A percentile compares a stretch with the other conserved stretches of the same genome.
Evolutionary conservation across 1,140 invertebrate species (phyloP).

Genomic region (Hypothenemus hampei): DNA sequence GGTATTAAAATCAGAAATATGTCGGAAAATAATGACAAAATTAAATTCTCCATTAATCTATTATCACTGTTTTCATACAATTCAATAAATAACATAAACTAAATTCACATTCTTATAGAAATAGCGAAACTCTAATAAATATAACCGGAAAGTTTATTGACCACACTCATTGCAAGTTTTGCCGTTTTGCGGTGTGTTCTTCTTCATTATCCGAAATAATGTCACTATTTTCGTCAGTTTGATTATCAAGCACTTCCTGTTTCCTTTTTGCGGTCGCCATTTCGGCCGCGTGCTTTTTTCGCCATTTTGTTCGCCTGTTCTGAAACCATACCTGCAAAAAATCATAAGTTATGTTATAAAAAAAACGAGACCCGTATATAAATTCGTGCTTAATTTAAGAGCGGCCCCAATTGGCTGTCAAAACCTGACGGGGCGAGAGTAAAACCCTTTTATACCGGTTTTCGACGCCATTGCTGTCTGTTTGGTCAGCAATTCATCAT

Average conservation of each 20-base stretch:
- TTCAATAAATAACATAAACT: no score
- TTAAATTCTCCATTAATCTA: no score
- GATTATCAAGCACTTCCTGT: conserved; percentile 85
- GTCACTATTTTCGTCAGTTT: conserved; percentile 46
- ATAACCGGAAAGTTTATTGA: background rate
- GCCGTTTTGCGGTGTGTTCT: conserved; percentile 41
- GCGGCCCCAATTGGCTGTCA: conserved; percentile 9
- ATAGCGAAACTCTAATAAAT: background rate
- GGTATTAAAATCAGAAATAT: no score
- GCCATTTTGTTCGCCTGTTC: conserved; percentile 98
- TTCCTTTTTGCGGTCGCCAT: conserved; percentile 97
- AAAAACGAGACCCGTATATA: no score
- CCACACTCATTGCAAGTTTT: conserved; percentile 41
- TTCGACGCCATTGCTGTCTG: conserved; percentile 22
- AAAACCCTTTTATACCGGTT: conserved; percentile 6
- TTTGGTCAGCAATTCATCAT: conserved; percentile 13
- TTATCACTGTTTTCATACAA: no score
- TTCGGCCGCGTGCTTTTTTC: conserved; percentile 98
- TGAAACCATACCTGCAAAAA: conserved; percentile 97
- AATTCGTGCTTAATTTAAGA: no score
- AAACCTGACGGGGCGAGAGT: conserved; percentile 3
- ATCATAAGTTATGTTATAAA: no score
- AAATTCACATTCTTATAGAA: background rate
- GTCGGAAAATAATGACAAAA: no score
- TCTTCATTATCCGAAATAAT: conserved; percentile 46